Percentiles rank a stretch among this genome's conserved stretches.
These are phyloP conservation scores for Antheraea assamensis DNA, from an alignment of 2,888 invertebrate genomes.

Conservation along the genomic window DNA sequence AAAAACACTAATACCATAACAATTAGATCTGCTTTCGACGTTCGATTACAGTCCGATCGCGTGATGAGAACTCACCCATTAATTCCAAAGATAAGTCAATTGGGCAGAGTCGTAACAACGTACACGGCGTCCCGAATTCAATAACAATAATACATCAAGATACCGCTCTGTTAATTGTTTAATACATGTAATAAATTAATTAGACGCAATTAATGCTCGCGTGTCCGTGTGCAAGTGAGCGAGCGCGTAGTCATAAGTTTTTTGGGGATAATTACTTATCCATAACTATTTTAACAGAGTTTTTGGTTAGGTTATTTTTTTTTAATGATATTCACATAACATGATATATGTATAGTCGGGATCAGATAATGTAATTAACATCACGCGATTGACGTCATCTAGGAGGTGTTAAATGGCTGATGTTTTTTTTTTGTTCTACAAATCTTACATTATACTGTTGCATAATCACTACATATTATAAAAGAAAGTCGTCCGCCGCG, in stretches of 20 bases:
- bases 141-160: conserved; percentile 77
- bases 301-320: conserved; percentile 8
- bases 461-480: too few species aligned
- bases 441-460: not conserved
- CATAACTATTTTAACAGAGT: conserved; percentile 23
- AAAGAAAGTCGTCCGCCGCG: too few species aligned
- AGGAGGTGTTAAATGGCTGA: not conserved
- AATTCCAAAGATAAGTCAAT: conserved; percentile 79
- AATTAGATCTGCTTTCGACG: conserved; percentile 55
- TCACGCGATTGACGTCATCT: conserved; percentile 8
- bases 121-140: conserved; percentile 64
- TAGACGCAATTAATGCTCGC: conserved; percentile 76
- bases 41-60: conserved; percentile 68
- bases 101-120: conserved; percentile 60
- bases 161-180: conserved; percentile 77
- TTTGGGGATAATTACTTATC: conserved; percentile 22
- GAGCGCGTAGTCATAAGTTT: conserved; percentile 25
- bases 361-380: conserved; percentile 7
- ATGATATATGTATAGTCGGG: conserved; percentile 6
- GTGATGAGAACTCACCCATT: conserved; percentile 70
- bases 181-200: conserved; percentile 82
- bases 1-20: conserved; percentile 33
- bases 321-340: conserved; percentile 8
- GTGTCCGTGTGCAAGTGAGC: conserved; percentile 64
- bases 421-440: not conserved